Evolutionary conservation across 2,797 vertebrate genomes (phyloP).

Genomic region (Sparidentex hasta): DNA sequence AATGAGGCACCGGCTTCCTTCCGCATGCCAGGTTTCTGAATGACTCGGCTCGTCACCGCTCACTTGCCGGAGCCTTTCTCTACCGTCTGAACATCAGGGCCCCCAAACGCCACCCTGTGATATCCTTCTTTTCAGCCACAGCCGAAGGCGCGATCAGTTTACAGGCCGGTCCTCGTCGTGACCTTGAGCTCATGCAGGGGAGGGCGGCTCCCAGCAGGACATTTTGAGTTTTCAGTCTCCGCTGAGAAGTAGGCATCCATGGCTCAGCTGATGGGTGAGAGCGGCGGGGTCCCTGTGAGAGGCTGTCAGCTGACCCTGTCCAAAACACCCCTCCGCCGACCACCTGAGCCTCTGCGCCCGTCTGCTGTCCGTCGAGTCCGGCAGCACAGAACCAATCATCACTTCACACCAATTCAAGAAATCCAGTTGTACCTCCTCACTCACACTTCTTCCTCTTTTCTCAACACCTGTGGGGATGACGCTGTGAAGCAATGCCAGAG

Average conservation of each 20-base stretch:
- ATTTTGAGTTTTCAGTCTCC: constrained; percentile 13
- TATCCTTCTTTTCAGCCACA: constrained; percentile 6
- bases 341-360: constrained; percentile 71
- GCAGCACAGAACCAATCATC: constrained; percentile 64
- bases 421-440: constrained; percentile 51
- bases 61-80: constrained; percentile 26
- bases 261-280: constrained; percentile 33
- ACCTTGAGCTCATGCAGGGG: constrained; percentile 54
- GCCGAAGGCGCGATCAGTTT: constrained; percentile 18
- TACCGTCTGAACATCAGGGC: background rate
- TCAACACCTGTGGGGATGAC: constrained; percentile 51
- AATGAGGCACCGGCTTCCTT: constrained; percentile 65
- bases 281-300: constrained; percentile 15
- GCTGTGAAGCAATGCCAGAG: constrained; percentile 6
- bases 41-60: constrained; percentile 60
- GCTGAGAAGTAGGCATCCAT: constrained; percentile 12
- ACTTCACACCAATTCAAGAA: constrained; percentile 74
- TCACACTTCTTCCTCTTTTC: constrained; percentile 49
- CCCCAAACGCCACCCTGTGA: background rate
- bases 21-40: constrained; percentile 64
- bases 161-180: constrained; percentile 29
- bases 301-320: constrained; percentile 37
- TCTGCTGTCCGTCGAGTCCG: constrained; percentile 47
- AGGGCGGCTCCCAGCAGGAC: background rate
- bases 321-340: constrained; percentile 39